Conservation (phyloP, 2,797 vertebrate genomes). For the Macroramphosus scolopax region DNA sequence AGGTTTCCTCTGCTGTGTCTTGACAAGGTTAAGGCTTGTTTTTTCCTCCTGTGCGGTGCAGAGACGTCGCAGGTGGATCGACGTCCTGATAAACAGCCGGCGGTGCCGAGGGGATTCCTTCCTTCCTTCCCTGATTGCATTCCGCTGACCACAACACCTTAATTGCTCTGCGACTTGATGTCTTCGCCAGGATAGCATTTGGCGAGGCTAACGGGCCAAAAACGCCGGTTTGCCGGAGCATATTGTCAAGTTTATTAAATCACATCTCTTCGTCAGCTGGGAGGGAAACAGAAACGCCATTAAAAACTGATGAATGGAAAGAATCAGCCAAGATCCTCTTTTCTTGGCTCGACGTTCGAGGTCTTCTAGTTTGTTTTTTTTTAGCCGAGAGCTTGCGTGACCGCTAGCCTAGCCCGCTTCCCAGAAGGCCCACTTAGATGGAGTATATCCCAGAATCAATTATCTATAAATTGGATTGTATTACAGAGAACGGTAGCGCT, state of each 20-base stretch:
- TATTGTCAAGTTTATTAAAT: constrained; percentile 41
- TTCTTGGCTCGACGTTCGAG: constrained; percentile 41
- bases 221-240: constrained; percentile 13
- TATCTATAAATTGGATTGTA: constrained; percentile 58
- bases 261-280: constrained; percentile 22
- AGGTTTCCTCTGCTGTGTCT: constrained; percentile 41
- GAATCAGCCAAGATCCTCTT: constrained; percentile 24
- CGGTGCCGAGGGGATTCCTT: too few relatives aligned
- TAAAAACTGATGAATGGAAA: constrained; percentile 22
- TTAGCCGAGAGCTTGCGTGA: too few relatives aligned
- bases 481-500: constrained; percentile 37
- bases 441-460: constrained; percentile 64
- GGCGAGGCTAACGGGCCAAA: constrained; percentile 21
- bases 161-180: constrained; percentile 28
- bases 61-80: constrained; percentile 22
- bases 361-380: too few relatives aligned
- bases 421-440: constrained; percentile 54
- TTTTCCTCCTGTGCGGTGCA: too few relatives aligned
- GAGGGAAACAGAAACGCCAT: too few relatives aligned
- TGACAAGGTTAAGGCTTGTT: constrained; percentile 54
- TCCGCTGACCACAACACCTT: constrained; percentile 12
- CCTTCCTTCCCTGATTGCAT: too few relatives aligned
- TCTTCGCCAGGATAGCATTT: constrained; percentile 34
- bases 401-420: constrained; percentile 32
- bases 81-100: constrained; percentile 14